Conservation (phyloP, 2,888 invertebrate genomes). For the Callinectes sapidus region DNA sequence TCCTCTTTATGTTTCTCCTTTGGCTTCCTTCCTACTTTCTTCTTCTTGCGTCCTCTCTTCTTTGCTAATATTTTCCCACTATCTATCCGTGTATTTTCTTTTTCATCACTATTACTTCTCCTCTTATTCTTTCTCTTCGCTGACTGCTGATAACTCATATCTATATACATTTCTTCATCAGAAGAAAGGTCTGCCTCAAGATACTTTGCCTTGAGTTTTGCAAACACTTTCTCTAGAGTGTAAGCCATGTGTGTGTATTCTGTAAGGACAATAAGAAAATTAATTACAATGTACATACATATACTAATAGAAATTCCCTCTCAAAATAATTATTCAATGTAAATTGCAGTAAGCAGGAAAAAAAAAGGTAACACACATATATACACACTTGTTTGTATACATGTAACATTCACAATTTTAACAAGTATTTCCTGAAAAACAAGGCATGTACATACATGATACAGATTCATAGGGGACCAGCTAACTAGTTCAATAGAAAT, state of each 20-base stretch:
- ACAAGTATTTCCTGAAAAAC: too few relatives aligned
- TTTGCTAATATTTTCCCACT: constrained; percentile 62
- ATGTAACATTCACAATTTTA: too few relatives aligned
- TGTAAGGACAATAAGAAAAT: constrained; percentile 76
- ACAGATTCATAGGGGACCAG: not conserved
- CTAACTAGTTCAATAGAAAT: not conserved
- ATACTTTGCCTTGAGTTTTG: constrained; percentile 87
- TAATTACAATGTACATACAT: not conserved
- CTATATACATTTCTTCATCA: constrained; percentile 79
- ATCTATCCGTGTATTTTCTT: constrained; percentile 66
- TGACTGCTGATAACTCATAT: constrained; percentile 73
- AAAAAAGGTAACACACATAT: too few relatives aligned
- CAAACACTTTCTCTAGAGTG: constrained; percentile 87
- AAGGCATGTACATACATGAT: not conserved
- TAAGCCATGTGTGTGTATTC: constrained; percentile 93
- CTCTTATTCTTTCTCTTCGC: constrained; percentile 66
- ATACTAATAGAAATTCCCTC: not conserved
- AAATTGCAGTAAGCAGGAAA: not conserved
- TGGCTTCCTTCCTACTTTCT: constrained; percentile 72
- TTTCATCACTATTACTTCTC: constrained; percentile 69
- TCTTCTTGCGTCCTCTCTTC: constrained; percentile 70
- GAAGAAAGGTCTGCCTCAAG: constrained; percentile 88
- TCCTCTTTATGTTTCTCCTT: constrained; percentile 66
- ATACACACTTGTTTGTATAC: too few relatives aligned
- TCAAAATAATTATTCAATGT: not conserved